These are phyloP conservation scores for Microtus montanus DNA, from an alignment of 2,113 vertebrate genomes.

Conservation along the genomic window DNA sequence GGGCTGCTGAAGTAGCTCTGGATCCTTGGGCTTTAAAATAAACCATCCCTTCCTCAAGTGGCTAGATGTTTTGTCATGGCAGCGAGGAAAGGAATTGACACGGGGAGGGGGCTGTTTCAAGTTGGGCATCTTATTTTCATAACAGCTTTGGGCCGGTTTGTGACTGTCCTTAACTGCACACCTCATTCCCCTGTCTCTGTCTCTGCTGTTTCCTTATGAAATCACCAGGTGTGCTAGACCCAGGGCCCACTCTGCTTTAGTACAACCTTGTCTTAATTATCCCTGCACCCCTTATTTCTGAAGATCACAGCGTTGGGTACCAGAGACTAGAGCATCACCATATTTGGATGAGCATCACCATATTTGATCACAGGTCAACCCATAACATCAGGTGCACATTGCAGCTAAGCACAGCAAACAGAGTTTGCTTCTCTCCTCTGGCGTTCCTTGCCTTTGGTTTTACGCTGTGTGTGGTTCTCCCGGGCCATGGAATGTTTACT, in stretches of 20 bases:
- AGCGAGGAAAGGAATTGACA: background rate
- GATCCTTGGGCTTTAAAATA: background rate
- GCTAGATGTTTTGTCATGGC: background rate
- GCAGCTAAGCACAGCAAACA: background rate
- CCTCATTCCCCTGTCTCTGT: background rate
- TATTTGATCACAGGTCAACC: background rate
- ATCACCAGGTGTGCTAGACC: background rate
- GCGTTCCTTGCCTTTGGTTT: background rate
- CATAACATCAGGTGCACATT: too few species aligned
- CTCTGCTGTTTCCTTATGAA: background rate
- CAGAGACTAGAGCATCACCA: background rate
- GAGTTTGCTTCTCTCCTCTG: background rate
- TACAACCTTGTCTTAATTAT: background rate
- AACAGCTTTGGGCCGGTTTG: background rate
- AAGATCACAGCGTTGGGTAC: background rate
- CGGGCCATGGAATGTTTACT: background rate
- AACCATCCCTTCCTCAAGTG: background rate
- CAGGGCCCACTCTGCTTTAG: fast-evolving
- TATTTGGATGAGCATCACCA: background rate
- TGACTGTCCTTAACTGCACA: fast-evolving
- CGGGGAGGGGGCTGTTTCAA: fast-evolving
- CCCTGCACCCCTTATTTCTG: background rate
- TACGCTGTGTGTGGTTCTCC: background rate
- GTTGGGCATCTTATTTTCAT: background rate
- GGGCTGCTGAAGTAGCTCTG: background rate